Evolutionary conservation across 1,140 invertebrate genomes (phyloP), one percentile per base, ranked within the genome.

Genomic region (Chymomyza costata): DNA sequence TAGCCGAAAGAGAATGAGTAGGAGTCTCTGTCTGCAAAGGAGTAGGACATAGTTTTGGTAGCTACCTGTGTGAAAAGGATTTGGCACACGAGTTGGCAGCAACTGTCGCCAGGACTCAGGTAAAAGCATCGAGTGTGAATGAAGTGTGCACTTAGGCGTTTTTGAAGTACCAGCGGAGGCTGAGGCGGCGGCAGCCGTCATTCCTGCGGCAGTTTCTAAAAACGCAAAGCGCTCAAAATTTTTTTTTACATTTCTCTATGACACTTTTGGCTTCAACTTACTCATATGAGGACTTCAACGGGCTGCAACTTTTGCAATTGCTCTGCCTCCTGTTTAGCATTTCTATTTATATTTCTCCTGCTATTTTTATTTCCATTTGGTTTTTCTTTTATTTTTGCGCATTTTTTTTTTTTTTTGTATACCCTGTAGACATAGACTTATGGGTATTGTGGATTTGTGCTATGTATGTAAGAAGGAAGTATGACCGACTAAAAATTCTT

Each of bases 101-200:
- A 28, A 28, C n/a, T 34, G 32, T 13, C n/a, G 40, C 35, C 40
- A 35, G 46, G 34, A 31, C n/a, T n/a, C 44, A 45, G 50, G 43
- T 40, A 54, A 64, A 80, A 68, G 68, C 74, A 80, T 80, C 61
- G 73, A 80, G 73, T 80, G 73, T 80, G 73, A 80, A 80, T 73
- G 73, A 80, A 80, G 73, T 80, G 73, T 54, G 64, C 74, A 68
- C 73, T 80, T 61, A 59, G 59, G 46, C 67, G 74, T 58, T 80
- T 80, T 80, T 73, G 56, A 50, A 80, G 73, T 60, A 71, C 62
- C 28, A 15, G 11, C 14, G 49, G 31, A 10, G 25, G 10, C 25
- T 6, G 5, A 10, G 5, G 5, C 10, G 25, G 5, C 25, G 5
- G 25, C 25, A 10, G 25, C 25, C 25, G 10, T 28, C 25, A 28